Evolutionary conservation across 2,888 invertebrate genomes (phyloP).

Genomic region (Scaptodrosophila latifasciaeformis): DNA sequence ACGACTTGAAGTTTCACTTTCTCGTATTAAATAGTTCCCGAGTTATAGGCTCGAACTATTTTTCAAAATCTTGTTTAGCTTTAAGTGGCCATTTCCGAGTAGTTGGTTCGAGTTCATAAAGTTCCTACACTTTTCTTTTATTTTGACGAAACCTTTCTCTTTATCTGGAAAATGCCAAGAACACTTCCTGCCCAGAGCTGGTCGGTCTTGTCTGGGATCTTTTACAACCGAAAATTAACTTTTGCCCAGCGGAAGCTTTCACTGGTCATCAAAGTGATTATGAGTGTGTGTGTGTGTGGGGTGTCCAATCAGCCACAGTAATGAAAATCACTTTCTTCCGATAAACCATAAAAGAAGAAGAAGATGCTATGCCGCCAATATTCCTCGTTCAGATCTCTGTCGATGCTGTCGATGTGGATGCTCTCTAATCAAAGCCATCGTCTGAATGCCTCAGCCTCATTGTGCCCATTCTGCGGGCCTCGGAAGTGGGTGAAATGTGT

Average conservation of each 20-base stretch:
- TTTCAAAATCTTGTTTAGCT: too few species aligned
- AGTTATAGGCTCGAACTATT: too few species aligned
- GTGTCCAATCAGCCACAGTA: not conserved
- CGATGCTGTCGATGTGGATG: constrained; percentile 33
- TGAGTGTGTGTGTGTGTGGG: not conserved
- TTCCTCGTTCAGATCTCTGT: constrained; percentile 7
- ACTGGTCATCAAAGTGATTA: too few species aligned
- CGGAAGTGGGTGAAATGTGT: constrained; percentile 36
- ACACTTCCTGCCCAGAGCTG: constrained; percentile 13
- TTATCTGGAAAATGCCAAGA: constrained; percentile 15
- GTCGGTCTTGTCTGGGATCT: not conserved
- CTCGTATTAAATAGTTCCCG: too few species aligned
- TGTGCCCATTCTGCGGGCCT: constrained; percentile 12
- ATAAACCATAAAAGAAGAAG: not conserved
- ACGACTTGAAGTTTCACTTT: too few species aligned
- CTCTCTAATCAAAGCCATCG: not conserved
- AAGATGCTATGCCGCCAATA: constrained; percentile 8
- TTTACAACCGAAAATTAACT: constrained; percentile 31
- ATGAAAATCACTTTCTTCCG: constrained; percentile 51
- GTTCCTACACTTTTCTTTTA: too few species aligned
- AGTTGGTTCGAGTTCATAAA: too few species aligned
- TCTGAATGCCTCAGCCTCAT: not conserved
- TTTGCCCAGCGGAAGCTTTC: constrained; percentile 50
- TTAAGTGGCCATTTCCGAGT: too few species aligned
- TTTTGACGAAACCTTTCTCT: not conserved